These are phyloP conservation scores for Gobio gobio DNA, from an alignment of 2,113 vertebrate genomes.

Conservation along the genomic window DNA sequence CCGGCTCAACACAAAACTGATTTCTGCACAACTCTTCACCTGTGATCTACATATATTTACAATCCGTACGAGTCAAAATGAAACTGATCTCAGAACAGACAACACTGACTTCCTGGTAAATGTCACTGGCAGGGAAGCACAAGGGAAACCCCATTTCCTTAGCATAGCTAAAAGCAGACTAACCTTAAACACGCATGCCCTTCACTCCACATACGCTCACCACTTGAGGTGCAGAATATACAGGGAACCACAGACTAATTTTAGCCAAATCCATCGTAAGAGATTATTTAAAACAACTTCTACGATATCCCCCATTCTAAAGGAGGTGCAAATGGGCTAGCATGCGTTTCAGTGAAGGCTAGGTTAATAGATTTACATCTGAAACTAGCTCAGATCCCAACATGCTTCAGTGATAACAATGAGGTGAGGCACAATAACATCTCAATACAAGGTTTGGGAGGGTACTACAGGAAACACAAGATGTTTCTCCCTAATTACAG, in stretches of 20 bases:
- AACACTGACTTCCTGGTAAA: constrained; percentile 46
- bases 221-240: background rate
- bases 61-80: constrained; percentile 31
- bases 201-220: background rate
- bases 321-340: background rate
- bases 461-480: background rate
- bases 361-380: background rate
- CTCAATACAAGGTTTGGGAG: background rate
- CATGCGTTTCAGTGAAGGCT: background rate
- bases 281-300: background rate
- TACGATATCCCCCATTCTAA: background rate
- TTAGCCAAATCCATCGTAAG: background rate
- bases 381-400: background rate
- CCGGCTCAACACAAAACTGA: background rate
- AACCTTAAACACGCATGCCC: background rate
- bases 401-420: background rate
- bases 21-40: constrained; percentile 9
- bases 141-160: constrained; percentile 55
- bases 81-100: constrained; percentile 40
- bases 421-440: background rate
- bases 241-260: background rate
- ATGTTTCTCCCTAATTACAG: background rate
- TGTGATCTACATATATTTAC: constrained; percentile 25
- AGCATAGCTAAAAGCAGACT: background rate
- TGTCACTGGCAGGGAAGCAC: constrained; percentile 32